These are phyloP conservation scores for Phorcus lineatus DNA, from an alignment of 2,888 invertebrate genomes.

Conservation along the genomic window DNA sequence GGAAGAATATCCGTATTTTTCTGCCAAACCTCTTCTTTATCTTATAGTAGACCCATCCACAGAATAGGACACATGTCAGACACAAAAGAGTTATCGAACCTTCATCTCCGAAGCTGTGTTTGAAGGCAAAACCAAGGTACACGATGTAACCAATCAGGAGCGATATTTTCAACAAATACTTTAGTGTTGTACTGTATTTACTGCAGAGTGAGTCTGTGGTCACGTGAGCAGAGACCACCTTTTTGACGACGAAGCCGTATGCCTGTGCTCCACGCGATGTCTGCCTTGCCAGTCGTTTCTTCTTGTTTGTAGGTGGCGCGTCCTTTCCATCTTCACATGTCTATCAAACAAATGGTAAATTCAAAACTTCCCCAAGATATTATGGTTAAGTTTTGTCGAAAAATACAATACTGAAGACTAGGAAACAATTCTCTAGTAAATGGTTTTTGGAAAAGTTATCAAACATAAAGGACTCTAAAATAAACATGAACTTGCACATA, in stretches of 20 bases:
- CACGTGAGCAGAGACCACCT: background rate
- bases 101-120: constrained; percentile 47
- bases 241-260: background rate
- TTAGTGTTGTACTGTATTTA: background rate
- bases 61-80: constrained; percentile 37
- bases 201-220: background rate
- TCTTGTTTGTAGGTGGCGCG: too few species aligned
- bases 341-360: too few species aligned
- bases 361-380: too few species aligned
- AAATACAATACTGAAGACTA: too few species aligned
- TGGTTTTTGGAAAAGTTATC: too few species aligned
- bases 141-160: constrained; percentile 28
- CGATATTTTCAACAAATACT: background rate
- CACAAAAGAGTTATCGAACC: constrained; percentile 46
- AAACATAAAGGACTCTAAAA: too few species aligned
- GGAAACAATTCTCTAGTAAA: too few species aligned
- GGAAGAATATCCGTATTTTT: constrained; percentile 24
- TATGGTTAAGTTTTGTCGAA: background rate
- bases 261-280: too few species aligned
- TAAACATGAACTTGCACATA: too few species aligned
- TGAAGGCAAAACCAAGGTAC: constrained; percentile 32
- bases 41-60: constrained; percentile 37
- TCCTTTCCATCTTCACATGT: background rate
- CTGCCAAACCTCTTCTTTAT: constrained; percentile 39
- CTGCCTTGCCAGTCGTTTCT: too few species aligned